A percentile compares a stretch with the other conserved stretches of the same genome.
These are phyloP conservation scores for Rhinolophus sinicus DNA, from an alignment of 2,113 vertebrate genomes.

Conservation along the genomic window DNA sequence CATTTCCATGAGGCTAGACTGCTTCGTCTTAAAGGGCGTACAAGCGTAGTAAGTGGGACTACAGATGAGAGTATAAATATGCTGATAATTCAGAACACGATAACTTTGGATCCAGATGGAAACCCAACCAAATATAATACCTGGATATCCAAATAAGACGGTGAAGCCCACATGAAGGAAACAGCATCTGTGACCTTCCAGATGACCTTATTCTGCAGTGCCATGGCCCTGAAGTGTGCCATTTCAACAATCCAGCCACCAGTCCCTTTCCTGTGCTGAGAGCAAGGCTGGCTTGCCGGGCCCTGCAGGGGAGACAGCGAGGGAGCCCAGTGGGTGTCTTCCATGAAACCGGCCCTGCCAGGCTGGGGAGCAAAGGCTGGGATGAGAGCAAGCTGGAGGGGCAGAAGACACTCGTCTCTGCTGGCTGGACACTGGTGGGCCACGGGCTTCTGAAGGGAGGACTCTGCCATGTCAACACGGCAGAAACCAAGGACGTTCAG, in stretches of 20 bases:
- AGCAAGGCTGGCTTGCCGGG: neutral
- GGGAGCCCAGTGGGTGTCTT: neutral
- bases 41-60: neutral
- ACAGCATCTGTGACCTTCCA: neutral
- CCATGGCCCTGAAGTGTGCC: neutral
- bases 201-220: neutral
- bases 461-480: neutral
- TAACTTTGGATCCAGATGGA: neutral
- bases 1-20: neutral
- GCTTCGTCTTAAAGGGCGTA: neutral
- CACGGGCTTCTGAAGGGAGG: too few relatives aligned
- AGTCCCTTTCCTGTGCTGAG: neutral
- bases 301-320: neutral
- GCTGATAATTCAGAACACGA: constrained; percentile 19
- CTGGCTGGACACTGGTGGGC: neutral
- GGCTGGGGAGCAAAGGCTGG: neutral
- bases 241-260: neutral
- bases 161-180: neutral
- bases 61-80: constrained; percentile 14
- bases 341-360: neutral
- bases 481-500: neutral
- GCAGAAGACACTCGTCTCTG: neutral
- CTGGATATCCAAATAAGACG: neutral
- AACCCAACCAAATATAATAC: constrained; percentile 46
- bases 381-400: neutral